A percentile compares a stretch with the other conserved stretches of the same genome.
Conservation (phyloP, 2,797 vertebrate genomes). For the Trachops cirrhosus region DNA sequence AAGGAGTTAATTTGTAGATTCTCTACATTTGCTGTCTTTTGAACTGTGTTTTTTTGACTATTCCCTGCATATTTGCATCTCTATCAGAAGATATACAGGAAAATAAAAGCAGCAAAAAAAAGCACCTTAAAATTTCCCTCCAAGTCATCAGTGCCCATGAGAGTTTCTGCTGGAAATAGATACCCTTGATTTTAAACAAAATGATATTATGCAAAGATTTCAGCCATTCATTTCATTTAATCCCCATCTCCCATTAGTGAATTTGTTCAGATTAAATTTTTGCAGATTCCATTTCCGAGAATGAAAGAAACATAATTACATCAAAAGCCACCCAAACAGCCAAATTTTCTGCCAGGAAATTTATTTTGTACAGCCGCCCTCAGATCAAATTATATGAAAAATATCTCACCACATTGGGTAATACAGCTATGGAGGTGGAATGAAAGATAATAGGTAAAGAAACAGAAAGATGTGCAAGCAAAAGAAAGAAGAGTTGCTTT, state of each 20-base stretch:
- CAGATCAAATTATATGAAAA: not conserved
- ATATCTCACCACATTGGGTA: not conserved
- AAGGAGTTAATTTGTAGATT: not conserved
- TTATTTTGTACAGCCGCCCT: not conserved
- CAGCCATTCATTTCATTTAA: not conserved
- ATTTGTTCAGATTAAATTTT: not conserved
- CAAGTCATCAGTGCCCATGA: not conserved
- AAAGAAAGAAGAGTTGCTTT: not conserved
- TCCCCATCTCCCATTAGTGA: not conserved
- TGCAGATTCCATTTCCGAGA: not conserved
- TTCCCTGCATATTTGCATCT: not conserved
- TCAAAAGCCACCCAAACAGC: not conserved
- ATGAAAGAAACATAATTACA: slow-evolving; percentile 10
- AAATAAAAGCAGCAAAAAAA: not conserved
- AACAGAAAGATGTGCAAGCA: not conserved
- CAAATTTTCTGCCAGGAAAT: not conserved
- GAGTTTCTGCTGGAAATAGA: not conserved
- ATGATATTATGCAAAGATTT: not conserved
- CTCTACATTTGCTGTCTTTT: not conserved
- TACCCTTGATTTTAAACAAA: not conserved
- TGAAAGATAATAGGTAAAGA: slow-evolving; percentile 11
- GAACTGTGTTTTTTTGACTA: not conserved
- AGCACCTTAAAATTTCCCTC: not conserved
- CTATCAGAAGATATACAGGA: not conserved
- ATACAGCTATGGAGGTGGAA: not conserved